Base-by-base conservation (phyloP, 2,888 invertebrate genomes). In the Diploptera punctata region DNA sequence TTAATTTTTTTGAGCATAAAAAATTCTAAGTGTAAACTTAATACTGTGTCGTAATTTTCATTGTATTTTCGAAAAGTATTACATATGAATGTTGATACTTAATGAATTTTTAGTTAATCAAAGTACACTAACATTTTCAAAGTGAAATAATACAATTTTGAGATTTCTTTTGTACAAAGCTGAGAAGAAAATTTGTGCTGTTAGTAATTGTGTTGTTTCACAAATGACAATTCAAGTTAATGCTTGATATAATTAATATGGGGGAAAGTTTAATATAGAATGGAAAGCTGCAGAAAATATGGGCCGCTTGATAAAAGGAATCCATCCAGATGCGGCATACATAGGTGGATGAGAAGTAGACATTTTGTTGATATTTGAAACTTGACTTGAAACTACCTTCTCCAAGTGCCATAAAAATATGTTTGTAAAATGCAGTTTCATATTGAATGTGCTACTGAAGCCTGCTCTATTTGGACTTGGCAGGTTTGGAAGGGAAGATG, bases 341-440 rank as follows among this genome's bases (percentile, higher is more conserved):
- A 43, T 4, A 21, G 3, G 1, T 57, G 65, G 65, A 65, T 65
- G 65, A 29, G 26, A 57, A 21, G 52, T 9, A 19, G 24, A 24
- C 13, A 19, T 7, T 44, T 44, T 7, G 44, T 47, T 2, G n/a
- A n/a, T n/a, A 47, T 47, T 19, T 61, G 29, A 18, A 18, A 61
- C 61, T 61, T 21, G 43, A 33, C 21, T 26, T 65, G 21, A 44
- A 65, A 26, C 44, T 65, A 65, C 65, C 62, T 65, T 65, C 68
- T 72, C 69, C 68, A 72, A 72, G 72, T 72, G 72, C 72, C 72
- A 72, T 72, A 68, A 10, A 68, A 60, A 38, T 33, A n/a, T 68
- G 52, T 68, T 68, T 52, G 16, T 26, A 33, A 49, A 31, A 29
- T 26, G 13, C 10, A 31, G 69, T 57, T 31, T 24, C 9, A 5